A percentile compares a stretch with the other conserved stretches of the same genome.
Conservation (phyloP, 2,888 invertebrate species). For the Stenodema calcarata region DNA sequence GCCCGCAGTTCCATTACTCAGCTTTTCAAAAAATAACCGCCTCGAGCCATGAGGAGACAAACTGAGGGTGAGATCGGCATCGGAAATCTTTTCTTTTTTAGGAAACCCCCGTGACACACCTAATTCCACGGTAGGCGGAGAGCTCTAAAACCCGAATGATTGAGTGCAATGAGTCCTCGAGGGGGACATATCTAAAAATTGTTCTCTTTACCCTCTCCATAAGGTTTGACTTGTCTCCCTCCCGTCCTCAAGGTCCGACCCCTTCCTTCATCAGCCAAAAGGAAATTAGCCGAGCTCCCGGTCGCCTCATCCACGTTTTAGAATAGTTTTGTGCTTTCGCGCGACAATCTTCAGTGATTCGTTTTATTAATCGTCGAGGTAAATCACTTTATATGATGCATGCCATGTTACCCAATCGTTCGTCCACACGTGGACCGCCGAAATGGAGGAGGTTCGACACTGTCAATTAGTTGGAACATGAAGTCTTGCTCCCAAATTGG, state of each 20-base stretch:
- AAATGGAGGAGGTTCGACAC: no score
- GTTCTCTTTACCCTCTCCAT: neutral
- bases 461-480: no score
- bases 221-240: neutral
- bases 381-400: neutral
- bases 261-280: slow-evolving; percentile 41
- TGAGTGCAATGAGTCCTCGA: slow-evolving; percentile 5
- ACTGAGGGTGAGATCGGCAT: neutral
- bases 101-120: slow-evolving; percentile 27
- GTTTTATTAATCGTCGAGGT: neutral
- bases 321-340: slow-evolving; percentile 43
- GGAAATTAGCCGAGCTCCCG: slow-evolving; percentile 14
- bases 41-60: neutral
- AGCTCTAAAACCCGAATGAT: neutral
- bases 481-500: no score
- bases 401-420: neutral
- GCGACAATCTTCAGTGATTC: neutral
- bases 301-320: neutral
- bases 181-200: slow-evolving; percentile 32
- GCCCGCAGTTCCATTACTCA: neutral
- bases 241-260: neutral
- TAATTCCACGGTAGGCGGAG: slow-evolving; percentile 17
- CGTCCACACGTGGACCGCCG: no score
- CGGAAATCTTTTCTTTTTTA: slow-evolving; percentile 5
- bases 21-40: neutral